Evolutionary conservation across 2,888 invertebrate genomes (phyloP).

Genomic region (Cataglyphis altisquamis): DNA sequence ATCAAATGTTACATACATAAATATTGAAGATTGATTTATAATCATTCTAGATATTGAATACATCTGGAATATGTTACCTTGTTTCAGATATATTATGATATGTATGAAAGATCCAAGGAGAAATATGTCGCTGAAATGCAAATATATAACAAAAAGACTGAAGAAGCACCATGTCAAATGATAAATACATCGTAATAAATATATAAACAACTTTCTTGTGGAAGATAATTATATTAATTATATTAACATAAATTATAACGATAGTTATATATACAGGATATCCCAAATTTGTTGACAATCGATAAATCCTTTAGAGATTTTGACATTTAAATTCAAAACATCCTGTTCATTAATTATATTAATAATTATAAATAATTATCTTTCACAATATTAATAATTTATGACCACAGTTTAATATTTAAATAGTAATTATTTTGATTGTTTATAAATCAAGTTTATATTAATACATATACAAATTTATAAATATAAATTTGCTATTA

Average conservation of each 20-base stretch:
- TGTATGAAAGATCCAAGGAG: slow-evolving; percentile 92
- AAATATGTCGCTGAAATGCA: slow-evolving; percentile 92
- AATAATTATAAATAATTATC: too few species aligned
- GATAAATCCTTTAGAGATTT: too few species aligned
- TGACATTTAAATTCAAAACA: too few species aligned
- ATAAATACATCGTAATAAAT: slow-evolving; percentile 87
- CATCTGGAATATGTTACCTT: neutral
- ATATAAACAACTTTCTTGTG: slow-evolving; percentile 63
- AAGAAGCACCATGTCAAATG: slow-evolving; percentile 82
- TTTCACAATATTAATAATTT: slow-evolving; percentile 69
- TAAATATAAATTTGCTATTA: neutral
- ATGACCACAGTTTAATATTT: slow-evolving; percentile 69
- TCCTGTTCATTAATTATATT: too few species aligned
- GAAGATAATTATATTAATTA: slow-evolving; percentile 65
- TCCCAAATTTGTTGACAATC: too few species aligned
- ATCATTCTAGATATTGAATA: neutral
- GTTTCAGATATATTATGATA: slow-evolving; percentile 91
- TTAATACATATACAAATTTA: neutral
- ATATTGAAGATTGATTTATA: neutral
- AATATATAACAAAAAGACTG: slow-evolving; percentile 85
- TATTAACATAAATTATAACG: slow-evolving; percentile 50
- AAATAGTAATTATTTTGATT: neutral
- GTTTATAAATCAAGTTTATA: neutral
- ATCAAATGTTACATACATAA: neutral
- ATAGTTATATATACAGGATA: too few species aligned